These are phyloP conservation scores for Microctenopoma steveboyesi DNA, from an alignment of 2,797 vertebrate species.

Conservation along the genomic window DNA sequence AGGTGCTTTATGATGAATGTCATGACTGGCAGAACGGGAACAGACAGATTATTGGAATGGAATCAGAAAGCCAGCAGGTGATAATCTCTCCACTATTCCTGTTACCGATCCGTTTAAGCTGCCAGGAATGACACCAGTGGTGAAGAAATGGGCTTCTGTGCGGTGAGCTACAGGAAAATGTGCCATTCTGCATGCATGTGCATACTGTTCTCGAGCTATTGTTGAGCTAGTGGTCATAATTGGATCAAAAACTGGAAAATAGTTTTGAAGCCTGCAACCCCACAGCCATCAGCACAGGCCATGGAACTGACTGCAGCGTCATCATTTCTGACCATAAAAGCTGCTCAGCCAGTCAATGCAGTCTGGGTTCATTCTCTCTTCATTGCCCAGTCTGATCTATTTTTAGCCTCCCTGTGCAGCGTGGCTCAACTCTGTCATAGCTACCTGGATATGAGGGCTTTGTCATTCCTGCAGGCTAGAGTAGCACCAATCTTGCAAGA, in stretches of 20 bases:
- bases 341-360: constrained; percentile 76
- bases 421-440: constrained; percentile 57
- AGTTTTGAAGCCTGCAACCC: constrained; percentile 46
- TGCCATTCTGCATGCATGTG: constrained; percentile 10
- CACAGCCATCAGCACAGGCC: constrained; percentile 54
- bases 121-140: constrained; percentile 17
- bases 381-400: constrained; percentile 73
- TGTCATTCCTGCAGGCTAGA: constrained; percentile 74
- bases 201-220: constrained; percentile 2
- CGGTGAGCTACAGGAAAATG: constrained; percentile 17
- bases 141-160: background rate
- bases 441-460: constrained; percentile 78
- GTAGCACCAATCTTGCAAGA: constrained; percentile 67
- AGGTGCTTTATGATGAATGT: constrained; percentile 27
- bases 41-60: constrained; percentile 46
- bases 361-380: constrained; percentile 74
- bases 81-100: constrained; percentile 50
- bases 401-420: constrained; percentile 74
- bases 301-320: constrained; percentile 72
- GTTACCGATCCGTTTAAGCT: constrained; percentile 42
- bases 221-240: constrained; percentile 37
- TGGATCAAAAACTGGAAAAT: constrained; percentile 35
- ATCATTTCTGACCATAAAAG: constrained; percentile 79
- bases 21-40: constrained; percentile 48
- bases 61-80: constrained; percentile 56